Evolutionary conservation across 2,888 invertebrate genomes (phyloP), one percentile per base, ranked within the genome.

Genomic region (Acronicta alni): DNA sequence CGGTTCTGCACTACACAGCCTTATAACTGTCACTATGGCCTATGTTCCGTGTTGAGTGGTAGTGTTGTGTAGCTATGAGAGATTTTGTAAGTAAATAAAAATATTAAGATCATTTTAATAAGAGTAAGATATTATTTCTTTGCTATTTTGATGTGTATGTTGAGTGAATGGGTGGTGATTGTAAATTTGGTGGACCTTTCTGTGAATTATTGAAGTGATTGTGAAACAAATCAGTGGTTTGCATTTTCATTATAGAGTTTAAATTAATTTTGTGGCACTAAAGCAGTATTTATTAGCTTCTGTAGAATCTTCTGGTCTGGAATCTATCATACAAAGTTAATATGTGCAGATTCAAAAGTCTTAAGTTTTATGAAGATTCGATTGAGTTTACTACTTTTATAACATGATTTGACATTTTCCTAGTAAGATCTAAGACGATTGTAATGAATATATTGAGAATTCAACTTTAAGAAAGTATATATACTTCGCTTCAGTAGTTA

Each of bases 11-110:
- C 35, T n/a, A n/a, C 68, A 66, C 69, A 73, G 70, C 72, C 67
- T 67, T 72, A 80, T 79, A 82, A 85, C 79, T 81, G 85, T 84
- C 81, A 71, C 57, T 67, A 45, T 55, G 47, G 38, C 67, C 49
- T 35, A 53, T 30, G 46, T 60, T 68, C 54, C 55, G 57, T 54
- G 65, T 67, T 73, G 73, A 59, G 55, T 59, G 52, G 67, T 66
- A 57, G 65, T 70, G 69, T 77, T 48, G 41, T 56, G 61, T 65
- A 48, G 71, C 67, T 60, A 86, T 84, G 82, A 74, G 75, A 67
- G 86, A 87, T 30, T 86, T 80, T 71, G 87, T 87, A 66, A 87
- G 87, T 87, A 72, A 53, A 51, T 43, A 49, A 14, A 14, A 18
- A 8, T 18, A 18, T 46, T 17, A 3, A 20, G 2, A n/a, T 2